Base-by-base conservation (phyloP, 2,888 invertebrate species). In the Aquatica leii region DNA sequence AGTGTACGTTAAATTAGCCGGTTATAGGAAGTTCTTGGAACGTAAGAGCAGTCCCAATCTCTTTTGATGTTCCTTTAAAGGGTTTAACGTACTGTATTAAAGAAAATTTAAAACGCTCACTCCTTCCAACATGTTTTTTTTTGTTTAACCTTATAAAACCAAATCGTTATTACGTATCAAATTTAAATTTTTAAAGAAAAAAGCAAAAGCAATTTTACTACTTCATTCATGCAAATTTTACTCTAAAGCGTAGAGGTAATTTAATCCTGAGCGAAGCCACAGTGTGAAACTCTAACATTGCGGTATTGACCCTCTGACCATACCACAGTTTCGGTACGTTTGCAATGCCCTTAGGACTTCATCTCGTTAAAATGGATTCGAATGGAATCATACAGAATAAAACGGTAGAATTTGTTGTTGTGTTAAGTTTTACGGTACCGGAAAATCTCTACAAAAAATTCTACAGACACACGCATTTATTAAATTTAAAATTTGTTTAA, bases 261-360 rank as follows among this genome's bases (percentile, higher is more conserved):
- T 68, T 66, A 68, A 68, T 69, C 63, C 61, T 55, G 52, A 62
- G 63, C 56, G 59, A 64, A 66, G 62, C 63, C 68, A 53, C 68
- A 62, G 66, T 68, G 71, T 67, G 69, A 70, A 70, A 66, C 70
- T 70, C 65, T 63, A 67, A 66, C 68, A 68, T 72, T 72, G 71
- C 70, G 71, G 71, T 70, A 70, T 69, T 70, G 71, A 72, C 71
- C 70, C 71, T 72, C 67, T 69, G 68, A 71, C 71, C 70, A 67
- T 60, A 64, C 59, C 56, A 64, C 64, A 64, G 56, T 64, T 64
- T 64, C 56, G 53, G 58, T 63, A 58, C 63, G 59, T 58, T 59
- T 63, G 63, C 63, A 63, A 63, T 63, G 63, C 63, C 63, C 63
- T 53, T 53, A 62, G 62, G 62, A 62, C 62, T 62, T 62, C 62